Percentiles rank a stretch among this genome's conserved stretches.
Conservation (phyloP, 2,888 invertebrate species). For the Plebejus melissa region DNA sequence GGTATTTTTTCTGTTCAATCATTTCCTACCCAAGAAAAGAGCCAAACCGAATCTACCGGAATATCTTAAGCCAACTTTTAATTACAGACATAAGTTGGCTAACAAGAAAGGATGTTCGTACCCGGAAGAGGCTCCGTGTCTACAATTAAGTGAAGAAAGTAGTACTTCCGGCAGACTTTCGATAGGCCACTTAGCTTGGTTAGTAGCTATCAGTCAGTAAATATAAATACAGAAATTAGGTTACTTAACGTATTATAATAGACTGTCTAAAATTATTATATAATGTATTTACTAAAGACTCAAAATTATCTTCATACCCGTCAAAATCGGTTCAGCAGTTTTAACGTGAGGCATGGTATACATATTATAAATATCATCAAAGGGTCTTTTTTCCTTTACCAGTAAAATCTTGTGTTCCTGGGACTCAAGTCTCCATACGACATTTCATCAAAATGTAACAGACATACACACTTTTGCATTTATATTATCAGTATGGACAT, state of each 20-base stretch:
- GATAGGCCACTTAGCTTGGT: neutral
- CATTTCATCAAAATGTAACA: neutral
- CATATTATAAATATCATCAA: too few species aligned
- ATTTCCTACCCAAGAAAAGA: neutral
- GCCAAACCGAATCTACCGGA: constrained; percentile 9
- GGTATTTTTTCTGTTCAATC: neutral
- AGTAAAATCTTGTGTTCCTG: too few species aligned
- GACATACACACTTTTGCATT: neutral
- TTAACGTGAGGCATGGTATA: too few species aligned
- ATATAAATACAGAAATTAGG: neutral
- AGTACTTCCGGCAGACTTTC: constrained; percentile 9
- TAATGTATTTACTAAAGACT: too few species aligned
- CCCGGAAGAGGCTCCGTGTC: constrained; percentile 50
- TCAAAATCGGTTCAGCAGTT: too few species aligned
- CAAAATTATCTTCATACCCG: too few species aligned
- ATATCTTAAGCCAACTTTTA: constrained; percentile 27
- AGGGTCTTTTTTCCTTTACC: too few species aligned
- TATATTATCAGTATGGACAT: neutral
- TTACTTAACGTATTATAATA: too few species aligned
- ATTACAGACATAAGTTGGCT: constrained; percentile 29
- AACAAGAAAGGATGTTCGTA: constrained; percentile 28
- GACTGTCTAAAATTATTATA: too few species aligned
- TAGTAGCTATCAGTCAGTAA: neutral
- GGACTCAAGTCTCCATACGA: too few species aligned
- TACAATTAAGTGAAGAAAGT: constrained; percentile 46